These are phyloP conservation scores for Catocala fraxini DNA, from an alignment of 2,888 invertebrate genomes.

Conservation along the genomic window DNA sequence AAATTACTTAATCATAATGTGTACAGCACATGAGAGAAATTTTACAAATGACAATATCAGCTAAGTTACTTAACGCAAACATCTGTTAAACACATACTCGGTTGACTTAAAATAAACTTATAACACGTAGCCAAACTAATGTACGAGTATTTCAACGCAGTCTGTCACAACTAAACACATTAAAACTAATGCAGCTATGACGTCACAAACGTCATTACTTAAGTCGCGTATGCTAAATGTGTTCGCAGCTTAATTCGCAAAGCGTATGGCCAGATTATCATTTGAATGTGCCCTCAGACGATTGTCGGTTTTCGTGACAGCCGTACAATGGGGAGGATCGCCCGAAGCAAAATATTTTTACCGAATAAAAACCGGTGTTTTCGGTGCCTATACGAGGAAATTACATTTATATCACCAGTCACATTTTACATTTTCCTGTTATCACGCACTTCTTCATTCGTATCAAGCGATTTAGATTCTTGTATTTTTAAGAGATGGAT, in stretches of 20 bases:
- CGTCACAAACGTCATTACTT: slow-evolving; percentile 39
- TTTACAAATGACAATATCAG: slow-evolving; percentile 35
- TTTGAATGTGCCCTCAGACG: slow-evolving; percentile 85
- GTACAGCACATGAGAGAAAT: slow-evolving; percentile 17
- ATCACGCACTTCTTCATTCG: slow-evolving; percentile 58
- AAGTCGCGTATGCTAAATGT: slow-evolving; percentile 57
- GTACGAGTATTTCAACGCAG: slow-evolving; percentile 31
- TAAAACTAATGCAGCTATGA: slow-evolving; percentile 44
- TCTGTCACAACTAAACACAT: slow-evolving; percentile 41
- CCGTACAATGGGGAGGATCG: slow-evolving; percentile 76
- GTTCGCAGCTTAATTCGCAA: slow-evolving; percentile 69
- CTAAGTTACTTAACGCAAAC: slow-evolving; percentile 31
- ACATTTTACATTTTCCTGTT: slow-evolving; percentile 65
- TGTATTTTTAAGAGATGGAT: slow-evolving; percentile 41
- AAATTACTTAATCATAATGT: slow-evolving; percentile 35
- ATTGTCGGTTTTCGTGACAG: slow-evolving; percentile 82
- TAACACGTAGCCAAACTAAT: slow-evolving; percentile 21
- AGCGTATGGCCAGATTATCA: slow-evolving; percentile 85
- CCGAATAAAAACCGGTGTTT: slow-evolving; percentile 72
- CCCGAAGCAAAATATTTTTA: slow-evolving; percentile 74
- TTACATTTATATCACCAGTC: slow-evolving; percentile 77
- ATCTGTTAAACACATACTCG: slow-evolving; percentile 45
- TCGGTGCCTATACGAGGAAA: slow-evolving; percentile 66
- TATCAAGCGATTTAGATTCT: slow-evolving; percentile 50
- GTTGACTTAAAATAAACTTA: slow-evolving; percentile 30